phyloP scores from a whole-genome alignment of 2,888 invertebrate genomes.

The Drosophila affinis region DNA sequence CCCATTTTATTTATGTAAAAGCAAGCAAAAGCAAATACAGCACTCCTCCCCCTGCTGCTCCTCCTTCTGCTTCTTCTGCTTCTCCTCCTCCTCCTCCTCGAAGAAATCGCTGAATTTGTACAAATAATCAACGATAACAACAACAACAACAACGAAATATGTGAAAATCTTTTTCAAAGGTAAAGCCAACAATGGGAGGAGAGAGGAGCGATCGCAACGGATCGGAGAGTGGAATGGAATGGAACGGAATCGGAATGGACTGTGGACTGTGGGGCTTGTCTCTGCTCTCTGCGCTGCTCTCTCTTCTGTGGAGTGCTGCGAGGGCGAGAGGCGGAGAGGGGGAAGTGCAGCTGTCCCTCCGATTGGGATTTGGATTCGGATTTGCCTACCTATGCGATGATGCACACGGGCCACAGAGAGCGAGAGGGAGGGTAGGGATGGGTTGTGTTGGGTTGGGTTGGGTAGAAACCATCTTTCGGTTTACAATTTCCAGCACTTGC shows the following conservation, averaged over 20 bases:
- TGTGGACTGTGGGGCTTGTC: background rate
- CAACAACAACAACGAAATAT: conserved; percentile 33
- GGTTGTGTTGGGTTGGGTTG: no score
- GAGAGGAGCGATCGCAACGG: background rate
- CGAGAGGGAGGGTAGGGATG: no score
- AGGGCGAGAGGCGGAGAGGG: no score
- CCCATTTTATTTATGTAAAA: conserved; percentile 47
- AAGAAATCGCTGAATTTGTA: conserved; percentile 53
- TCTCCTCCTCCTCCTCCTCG: background rate
- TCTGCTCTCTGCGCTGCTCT: background rate
- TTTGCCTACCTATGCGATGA: conserved; percentile 72
- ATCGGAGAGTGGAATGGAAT: conserved; percentile 15
- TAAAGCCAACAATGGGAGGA: conserved; percentile 54
- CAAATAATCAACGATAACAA: conserved; percentile 44
- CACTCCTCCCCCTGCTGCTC: background rate
- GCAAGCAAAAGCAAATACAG: conserved; percentile 46
- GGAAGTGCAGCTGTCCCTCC: conserved; percentile 60
- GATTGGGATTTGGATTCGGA: conserved; percentile 35
- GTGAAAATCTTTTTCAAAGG: conserved; percentile 64
- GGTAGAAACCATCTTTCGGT: background rate
- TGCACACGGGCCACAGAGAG: background rate
- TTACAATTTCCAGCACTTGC: conserved; percentile 18
- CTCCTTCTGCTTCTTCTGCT: background rate
- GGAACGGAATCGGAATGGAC: background rate
- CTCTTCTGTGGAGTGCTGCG: background rate